phyloP scores from a whole-genome alignment of 2,113 vertebrate genomes.

The Phylloscopus trochilus region DNA sequence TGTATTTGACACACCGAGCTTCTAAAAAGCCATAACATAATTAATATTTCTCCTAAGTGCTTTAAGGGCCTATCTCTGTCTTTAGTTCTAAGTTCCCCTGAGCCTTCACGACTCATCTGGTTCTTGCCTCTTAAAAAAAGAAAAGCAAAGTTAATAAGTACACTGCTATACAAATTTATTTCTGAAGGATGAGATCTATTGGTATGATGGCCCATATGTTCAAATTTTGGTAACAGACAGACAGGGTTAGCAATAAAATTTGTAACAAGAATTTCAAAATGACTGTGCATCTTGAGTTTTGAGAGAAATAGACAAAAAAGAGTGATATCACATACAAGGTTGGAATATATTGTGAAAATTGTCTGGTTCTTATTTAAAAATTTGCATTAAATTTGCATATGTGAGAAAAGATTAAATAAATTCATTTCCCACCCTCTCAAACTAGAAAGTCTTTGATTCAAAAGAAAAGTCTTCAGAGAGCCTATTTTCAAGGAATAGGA shows the following conservation, averaged over 20 bases:
- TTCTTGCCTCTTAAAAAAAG: background rate
- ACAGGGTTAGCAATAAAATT: background rate
- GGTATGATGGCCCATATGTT: background rate
- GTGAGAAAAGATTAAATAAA: background rate
- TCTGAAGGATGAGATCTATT: background rate
- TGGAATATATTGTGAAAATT: background rate
- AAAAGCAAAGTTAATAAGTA: background rate
- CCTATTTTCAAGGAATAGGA: slow-evolving; percentile 38
- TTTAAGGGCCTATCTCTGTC: background rate
- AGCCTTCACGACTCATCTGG: background rate
- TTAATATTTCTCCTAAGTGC: background rate
- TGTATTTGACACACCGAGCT: background rate
- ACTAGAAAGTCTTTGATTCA: slow-evolving; percentile 8
- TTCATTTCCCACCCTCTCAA: background rate
- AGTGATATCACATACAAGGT: background rate
- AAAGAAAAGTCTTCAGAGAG: slow-evolving; percentile 5
- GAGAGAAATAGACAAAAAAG: background rate
- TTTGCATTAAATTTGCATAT: background rate
- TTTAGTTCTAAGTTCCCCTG: background rate
- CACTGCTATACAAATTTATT: background rate
- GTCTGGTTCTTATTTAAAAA: background rate
- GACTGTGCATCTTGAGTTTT: background rate
- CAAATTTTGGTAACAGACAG: background rate
- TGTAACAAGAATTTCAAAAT: background rate
- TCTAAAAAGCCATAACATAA: background rate